Evolutionary conservation across 1,140 invertebrate species (phyloP).

Genomic region (Drosophila ironensis): DNA sequence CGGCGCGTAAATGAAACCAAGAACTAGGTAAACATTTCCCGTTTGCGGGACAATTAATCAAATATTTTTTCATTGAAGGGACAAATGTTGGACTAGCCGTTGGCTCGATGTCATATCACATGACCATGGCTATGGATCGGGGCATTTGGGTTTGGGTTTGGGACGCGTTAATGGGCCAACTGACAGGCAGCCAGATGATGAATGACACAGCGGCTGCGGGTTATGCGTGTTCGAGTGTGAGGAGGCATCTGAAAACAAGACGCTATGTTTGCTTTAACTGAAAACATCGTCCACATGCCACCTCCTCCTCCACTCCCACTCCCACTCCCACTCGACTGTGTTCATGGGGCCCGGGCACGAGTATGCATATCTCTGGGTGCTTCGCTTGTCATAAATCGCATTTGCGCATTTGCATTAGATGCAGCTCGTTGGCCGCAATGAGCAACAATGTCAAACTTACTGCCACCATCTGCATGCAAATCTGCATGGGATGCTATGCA

Average conservation of each 20-base stretch:
- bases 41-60: constrained; percentile 71
- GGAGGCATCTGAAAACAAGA: constrained; percentile 29
- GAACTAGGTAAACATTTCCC: constrained; percentile 69
- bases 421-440: constrained; percentile 66
- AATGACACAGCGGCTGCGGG: constrained; percentile 23
- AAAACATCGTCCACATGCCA: background rate
- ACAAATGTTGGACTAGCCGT: constrained; percentile 46
- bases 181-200: constrained; percentile 55
- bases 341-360: too few relatives aligned
- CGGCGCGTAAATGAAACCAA: constrained; percentile 38
- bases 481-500: constrained; percentile 59
- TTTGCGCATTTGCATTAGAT: constrained; percentile 77
- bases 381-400: constrained; percentile 70
- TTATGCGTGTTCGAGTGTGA: constrained; percentile 25
- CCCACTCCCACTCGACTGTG: too few relatives aligned
- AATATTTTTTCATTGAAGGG: constrained; percentile 66
- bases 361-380: constrained; percentile 16
- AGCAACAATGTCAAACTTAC: constrained; percentile 70
- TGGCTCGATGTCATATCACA: constrained; percentile 43
- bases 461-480: constrained; percentile 54
- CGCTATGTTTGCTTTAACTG: constrained; percentile 25
- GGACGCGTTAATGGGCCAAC: constrained; percentile 66
- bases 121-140: constrained; percentile 16
- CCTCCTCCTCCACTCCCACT: background rate
- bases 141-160: background rate